Conservation (phyloP, 1,140 invertebrate genomes). For the Calliopsis andreniformis region DNA sequence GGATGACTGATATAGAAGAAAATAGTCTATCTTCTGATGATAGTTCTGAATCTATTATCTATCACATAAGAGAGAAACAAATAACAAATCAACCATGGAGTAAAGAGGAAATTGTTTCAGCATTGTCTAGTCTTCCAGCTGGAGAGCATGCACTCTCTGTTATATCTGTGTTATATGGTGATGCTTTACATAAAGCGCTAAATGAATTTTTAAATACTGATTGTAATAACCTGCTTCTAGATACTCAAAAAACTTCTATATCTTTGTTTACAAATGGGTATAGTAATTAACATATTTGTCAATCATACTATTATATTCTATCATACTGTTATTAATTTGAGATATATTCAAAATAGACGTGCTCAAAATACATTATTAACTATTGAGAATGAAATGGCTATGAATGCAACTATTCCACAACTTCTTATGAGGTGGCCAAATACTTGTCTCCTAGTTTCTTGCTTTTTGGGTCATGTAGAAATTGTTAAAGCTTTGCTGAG, state of each 20-base stretch:
- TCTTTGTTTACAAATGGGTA: conserved; percentile 71
- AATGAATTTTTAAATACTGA: conserved; percentile 61
- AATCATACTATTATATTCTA: conserved; percentile 9
- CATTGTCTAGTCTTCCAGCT: conserved; percentile 72
- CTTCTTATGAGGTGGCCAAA: conserved; percentile 74
- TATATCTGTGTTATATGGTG: conserved; percentile 67
- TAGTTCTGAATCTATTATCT: conserved; percentile 61
- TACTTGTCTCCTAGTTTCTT: conserved; percentile 75
- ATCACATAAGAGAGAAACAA: conserved; percentile 61
- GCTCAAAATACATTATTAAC: conserved; percentile 63
- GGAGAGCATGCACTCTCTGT: conserved; percentile 70
- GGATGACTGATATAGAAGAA: conserved; percentile 67
- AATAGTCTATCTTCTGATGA: conserved; percentile 74
- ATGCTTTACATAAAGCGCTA: conserved; percentile 62
- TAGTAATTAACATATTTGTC: background rate
- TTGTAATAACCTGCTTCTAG: conserved; percentile 35
- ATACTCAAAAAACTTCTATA: conserved; percentile 43
- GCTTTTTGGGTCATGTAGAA: conserved; percentile 73
- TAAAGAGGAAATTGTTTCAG: conserved; percentile 69
- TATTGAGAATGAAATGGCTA: conserved; percentile 66
- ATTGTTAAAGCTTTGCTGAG: conserved; percentile 70
- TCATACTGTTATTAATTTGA: conserved; percentile 29
- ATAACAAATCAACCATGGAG: conserved; percentile 71
- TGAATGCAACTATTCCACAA: conserved; percentile 52
- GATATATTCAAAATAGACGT: conserved; percentile 47